phyloP scores from a whole-genome alignment of 2,888 invertebrate genomes.

The Microplitis deprimator region DNA sequence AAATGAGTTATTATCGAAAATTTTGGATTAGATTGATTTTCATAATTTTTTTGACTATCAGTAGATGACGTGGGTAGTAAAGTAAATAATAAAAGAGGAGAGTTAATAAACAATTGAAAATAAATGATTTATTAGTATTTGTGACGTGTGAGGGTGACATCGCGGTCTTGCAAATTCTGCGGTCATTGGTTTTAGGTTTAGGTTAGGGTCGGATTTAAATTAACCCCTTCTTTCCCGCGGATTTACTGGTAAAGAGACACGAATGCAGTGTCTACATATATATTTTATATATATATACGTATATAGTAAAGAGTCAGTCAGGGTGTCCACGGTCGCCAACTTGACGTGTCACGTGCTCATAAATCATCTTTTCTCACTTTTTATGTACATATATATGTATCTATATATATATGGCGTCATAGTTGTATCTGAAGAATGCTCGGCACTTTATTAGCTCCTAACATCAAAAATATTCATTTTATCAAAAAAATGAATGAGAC shows the following conservation, averaged over 20 bases:
- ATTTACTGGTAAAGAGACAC: constrained; percentile 11
- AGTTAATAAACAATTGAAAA: constrained; percentile 15
- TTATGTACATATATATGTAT: background rate
- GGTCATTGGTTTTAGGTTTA: constrained; percentile 3
- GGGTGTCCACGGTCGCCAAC: constrained; percentile 13
- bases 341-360: constrained; percentile 62
- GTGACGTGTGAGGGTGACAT: background rate
- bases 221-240: constrained; percentile 22
- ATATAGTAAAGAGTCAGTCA: too few species aligned
- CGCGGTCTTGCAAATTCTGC: constrained; percentile 20
- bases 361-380: constrained; percentile 63
- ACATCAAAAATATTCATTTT: too few species aligned
- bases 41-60: too few species aligned
- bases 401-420: background rate
- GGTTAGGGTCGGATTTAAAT: constrained; percentile 10
- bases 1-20: too few species aligned
- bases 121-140: constrained; percentile 12
- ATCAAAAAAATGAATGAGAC: too few species aligned
- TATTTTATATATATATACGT: too few species aligned
- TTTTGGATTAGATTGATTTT: too few species aligned
- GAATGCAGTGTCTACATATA: too few species aligned
- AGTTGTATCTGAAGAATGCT: too few species aligned
- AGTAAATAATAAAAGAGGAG: background rate
- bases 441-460: too few species aligned
- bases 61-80: too few species aligned